Evolutionary conservation across 1,140 invertebrate species (phyloP).

Genomic region (Apis mellifera): DNA sequence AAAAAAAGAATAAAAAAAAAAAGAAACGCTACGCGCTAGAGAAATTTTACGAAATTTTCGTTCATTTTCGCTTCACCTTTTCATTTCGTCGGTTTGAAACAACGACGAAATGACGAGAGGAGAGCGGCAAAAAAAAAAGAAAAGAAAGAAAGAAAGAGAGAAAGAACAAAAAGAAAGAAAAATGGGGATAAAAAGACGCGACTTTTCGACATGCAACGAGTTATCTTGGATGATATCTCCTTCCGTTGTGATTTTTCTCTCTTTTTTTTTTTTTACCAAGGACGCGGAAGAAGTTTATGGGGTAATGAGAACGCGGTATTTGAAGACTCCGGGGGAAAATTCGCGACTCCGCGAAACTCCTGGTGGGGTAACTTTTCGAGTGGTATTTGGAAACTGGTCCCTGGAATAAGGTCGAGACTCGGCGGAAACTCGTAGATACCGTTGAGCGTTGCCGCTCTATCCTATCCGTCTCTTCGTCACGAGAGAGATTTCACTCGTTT

Average conservation of each 20-base stretch:
- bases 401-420: background rate
- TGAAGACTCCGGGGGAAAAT: background rate
- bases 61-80: too few species aligned
- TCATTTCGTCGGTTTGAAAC: too few species aligned
- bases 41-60: too few species aligned
- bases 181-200: background rate
- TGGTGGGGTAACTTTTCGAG: constrained; percentile 38
- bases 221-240: background rate
- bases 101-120: too few species aligned
- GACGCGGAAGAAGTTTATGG: constrained; percentile 34
- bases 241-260: background rate
- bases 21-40: too few species aligned
- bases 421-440: background rate
- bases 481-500: background rate
- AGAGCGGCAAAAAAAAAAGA: too few species aligned
- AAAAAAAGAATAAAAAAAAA: too few species aligned
- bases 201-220: background rate
- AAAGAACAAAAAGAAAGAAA: constrained; percentile 1
- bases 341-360: constrained; percentile 21
- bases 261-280: constrained; percentile 21
- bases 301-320: constrained; percentile 50
- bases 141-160: constrained; percentile 5
- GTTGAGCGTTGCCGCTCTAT: background rate
- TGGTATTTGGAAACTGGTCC: background rate
- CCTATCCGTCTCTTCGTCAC: background rate